A percentile compares a stretch with the other conserved stretches of the same genome.
phyloP scores from a whole-genome alignment of 2,113 vertebrate genomes.

The Hippocampus abdominalis region DNA sequence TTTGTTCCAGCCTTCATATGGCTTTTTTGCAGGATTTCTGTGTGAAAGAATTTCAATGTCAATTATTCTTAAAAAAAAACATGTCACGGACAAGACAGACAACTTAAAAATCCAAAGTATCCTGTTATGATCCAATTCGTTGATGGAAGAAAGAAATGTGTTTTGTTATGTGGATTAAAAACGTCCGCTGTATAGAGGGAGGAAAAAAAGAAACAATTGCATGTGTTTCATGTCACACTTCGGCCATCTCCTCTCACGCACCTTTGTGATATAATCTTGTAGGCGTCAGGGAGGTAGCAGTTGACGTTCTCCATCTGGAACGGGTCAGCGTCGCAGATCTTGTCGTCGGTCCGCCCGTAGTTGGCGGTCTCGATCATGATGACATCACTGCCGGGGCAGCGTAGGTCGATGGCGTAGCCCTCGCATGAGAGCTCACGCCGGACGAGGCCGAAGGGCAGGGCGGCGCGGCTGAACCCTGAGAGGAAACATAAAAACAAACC shows the following conservation, averaged over 20 bases:
- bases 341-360: conserved; percentile 96
- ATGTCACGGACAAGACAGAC: background rate
- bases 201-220: background rate
- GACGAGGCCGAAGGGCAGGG: conserved; percentile 92
- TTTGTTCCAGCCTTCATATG: background rate
- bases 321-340: conserved; percentile 97
- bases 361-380: conserved; percentile 98
- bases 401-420: conserved; percentile 95
- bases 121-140: background rate
- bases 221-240: background rate
- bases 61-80: background rate
- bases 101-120: background rate
- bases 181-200: background rate
- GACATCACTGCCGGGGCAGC: conserved; percentile 95
- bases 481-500: conserved; percentile 10
- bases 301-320: conserved; percentile 99
- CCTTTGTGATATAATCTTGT: conserved; percentile 99
- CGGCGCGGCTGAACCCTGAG: conserved; percentile 90
- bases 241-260: conserved; percentile 51
- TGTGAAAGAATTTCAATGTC: background rate
- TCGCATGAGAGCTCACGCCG: conserved; percentile 94
- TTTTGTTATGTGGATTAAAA: background rate
- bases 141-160: background rate
- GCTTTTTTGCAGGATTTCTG: background rate
- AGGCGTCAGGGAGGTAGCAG: conserved; percentile 98